phyloP scores from a whole-genome alignment of 2,797 vertebrate genomes.

The Limosa lapponica region DNA sequence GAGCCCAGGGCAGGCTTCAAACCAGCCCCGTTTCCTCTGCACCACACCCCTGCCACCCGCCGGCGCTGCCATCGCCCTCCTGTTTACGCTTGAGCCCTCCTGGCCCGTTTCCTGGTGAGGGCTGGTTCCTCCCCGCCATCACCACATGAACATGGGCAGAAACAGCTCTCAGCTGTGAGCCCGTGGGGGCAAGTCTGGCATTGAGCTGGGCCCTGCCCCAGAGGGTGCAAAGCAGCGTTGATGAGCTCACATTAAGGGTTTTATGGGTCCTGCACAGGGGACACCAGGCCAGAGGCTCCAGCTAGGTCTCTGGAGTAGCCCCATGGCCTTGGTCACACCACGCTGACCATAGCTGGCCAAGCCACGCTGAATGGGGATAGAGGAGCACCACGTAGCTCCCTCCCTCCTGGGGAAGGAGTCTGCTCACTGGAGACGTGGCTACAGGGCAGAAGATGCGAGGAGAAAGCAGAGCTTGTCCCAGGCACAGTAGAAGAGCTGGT shows the following conservation, averaged over 20 bases:
- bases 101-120: not conserved
- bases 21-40: not conserved
- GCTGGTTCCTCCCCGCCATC: not conserved
- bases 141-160: not conserved
- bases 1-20: not conserved
- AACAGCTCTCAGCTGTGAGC: not conserved
- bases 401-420: not conserved
- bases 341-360: too few relatives aligned
- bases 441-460: not conserved
- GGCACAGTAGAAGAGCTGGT: not conserved
- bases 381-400: not conserved
- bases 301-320: not conserved
- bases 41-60: not conserved
- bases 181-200: not conserved
- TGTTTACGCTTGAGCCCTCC: not conserved
- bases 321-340: not conserved
- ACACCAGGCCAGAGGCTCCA: not conserved
- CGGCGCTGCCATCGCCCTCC: not conserved
- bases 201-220: not conserved
- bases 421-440: not conserved
- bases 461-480: not conserved
- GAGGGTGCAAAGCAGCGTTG: not conserved
- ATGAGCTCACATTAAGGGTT: not conserved
- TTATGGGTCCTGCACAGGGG: not conserved
- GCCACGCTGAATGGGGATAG: too few relatives aligned